Evolutionary conservation across 1,140 invertebrate species (phyloP).

Genomic region (Drosophila grimshawi): DNA sequence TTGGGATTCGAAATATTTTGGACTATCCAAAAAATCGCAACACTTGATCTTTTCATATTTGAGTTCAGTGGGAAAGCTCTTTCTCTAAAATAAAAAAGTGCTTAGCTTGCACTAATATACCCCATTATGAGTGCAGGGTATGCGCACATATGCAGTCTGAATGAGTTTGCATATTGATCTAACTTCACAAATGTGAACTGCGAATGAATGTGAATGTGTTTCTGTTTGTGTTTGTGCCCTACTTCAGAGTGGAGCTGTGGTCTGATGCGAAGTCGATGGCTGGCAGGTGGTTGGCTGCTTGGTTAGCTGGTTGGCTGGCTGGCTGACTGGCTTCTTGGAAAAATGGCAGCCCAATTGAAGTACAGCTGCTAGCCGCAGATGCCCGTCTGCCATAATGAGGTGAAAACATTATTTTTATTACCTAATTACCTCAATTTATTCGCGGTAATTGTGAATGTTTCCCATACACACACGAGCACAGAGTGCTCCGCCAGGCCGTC

Average conservation of each 20-base stretch:
- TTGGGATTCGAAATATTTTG: no score
- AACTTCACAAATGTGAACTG: slow-evolving; percentile 16
- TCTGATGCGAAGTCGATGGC: not conserved
- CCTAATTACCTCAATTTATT: slow-evolving; percentile 84
- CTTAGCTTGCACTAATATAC: not conserved
- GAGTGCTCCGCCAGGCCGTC: slow-evolving; percentile 63
- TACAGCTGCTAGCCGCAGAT: slow-evolving; percentile 45
- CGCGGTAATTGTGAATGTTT: slow-evolving; percentile 67
- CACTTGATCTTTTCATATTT: no score
- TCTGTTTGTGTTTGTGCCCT: slow-evolving; percentile 16
- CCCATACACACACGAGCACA: slow-evolving; percentile 28
- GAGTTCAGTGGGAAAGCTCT: no score
- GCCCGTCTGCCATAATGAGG: slow-evolving; percentile 58
- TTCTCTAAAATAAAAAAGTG: not conserved
- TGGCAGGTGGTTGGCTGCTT: slow-evolving; percentile 46
- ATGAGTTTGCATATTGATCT: slow-evolving; percentile 41
- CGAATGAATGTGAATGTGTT: not conserved
- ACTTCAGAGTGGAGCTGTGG: slow-evolving; percentile 16
- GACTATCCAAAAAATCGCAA: no score
- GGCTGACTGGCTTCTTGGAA: slow-evolving; percentile 38
- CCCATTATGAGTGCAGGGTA: not conserved
- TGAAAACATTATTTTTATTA: slow-evolving; percentile 84
- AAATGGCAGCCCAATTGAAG: slow-evolving; percentile 35
- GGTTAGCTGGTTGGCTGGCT: not conserved
- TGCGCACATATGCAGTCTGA: not conserved